phyloP scores from a whole-genome alignment of 2,113 vertebrate species.

The Caranx melampygus region DNA sequence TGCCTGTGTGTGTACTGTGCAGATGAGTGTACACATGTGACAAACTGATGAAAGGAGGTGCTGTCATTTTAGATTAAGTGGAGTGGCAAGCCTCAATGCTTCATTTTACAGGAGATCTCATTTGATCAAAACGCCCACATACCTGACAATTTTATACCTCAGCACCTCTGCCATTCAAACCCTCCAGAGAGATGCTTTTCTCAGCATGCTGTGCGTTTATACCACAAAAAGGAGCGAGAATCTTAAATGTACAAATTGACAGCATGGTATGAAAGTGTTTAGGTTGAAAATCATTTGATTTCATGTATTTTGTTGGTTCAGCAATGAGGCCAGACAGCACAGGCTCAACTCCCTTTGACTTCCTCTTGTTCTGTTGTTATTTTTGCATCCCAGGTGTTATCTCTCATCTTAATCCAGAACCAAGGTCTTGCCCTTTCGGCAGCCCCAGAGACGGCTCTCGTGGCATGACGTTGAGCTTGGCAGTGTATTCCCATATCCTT shows the following conservation, averaged over 20 bases:
- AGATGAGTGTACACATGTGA: slow-evolving; percentile 47
- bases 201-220: not conserved
- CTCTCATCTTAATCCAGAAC: no score
- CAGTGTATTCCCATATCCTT: no score
- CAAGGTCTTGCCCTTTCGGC: no score
- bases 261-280: not conserved
- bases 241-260: not conserved
- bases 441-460: no score
- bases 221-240: not conserved
- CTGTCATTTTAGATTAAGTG: slow-evolving; percentile 70
- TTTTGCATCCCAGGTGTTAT: no score
- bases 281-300: no score
- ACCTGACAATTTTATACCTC: slow-evolving; percentile 54
- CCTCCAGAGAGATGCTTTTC: not conserved
- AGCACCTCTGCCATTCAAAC: slow-evolving; percentile 27
- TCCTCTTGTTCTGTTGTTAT: no score
- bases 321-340: no score
- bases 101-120: slow-evolving; percentile 60
- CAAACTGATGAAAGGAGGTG: slow-evolving; percentile 52
- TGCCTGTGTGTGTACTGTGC: slow-evolving; percentile 17
- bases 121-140: slow-evolving; percentile 62
- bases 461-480: no score
- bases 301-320: no score
- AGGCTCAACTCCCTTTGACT: no score
- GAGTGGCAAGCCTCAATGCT: slow-evolving; percentile 46